Base-by-base conservation (phyloP, 2,797 vertebrate species). In the Champsocephalus esox region DNA sequence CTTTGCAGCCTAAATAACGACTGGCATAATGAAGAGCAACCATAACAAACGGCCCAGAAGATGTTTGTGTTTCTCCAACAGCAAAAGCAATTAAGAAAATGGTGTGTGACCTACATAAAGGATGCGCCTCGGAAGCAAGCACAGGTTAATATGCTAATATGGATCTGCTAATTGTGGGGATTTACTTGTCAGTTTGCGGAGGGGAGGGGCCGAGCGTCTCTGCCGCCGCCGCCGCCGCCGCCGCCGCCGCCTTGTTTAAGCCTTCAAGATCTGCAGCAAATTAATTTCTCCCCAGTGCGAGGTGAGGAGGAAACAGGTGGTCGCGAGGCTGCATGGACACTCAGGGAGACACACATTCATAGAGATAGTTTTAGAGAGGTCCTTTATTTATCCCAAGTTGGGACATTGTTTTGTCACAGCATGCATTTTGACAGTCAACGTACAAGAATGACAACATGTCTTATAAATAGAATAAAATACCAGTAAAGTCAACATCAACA, bases 101-200 rank as follows among this genome's bases (percentile, higher is more conserved):
- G 73, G 82, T 86, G 89, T 87, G 81, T 96, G 95, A 96, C 95
- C 94, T 95, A 95, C 91, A 94, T 95, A 91, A 9, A 90, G 82
- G 89, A 89, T 66, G 88, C 80, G 83, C 73, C 82, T 86, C 84
- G 77, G 85, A 92, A 90, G 82, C 85, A 90, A 89, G 87, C 87
- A 85, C 86, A 95, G 93, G 93, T 94, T 95, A 94, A 93, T 94
- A 95, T 94, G 93, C 93, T 94, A 95, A 95, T 94, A 90, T 92
- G 91, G 90, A 90, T 91, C 91, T 88, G 91, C 92, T 94, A 93
- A 94, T 93, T 93, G 91, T 84, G 71, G 83, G 91, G 92, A 92
- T 92, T 92, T 92, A 88, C 83, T 92, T 72, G 90, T 92, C 84
- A 70, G 89, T 92, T 89, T 89, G 87, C 45, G 45, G 59, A 41